phyloP scores from a whole-genome alignment of 2,888 invertebrate species.

The Halictus quadricinctus region DNA sequence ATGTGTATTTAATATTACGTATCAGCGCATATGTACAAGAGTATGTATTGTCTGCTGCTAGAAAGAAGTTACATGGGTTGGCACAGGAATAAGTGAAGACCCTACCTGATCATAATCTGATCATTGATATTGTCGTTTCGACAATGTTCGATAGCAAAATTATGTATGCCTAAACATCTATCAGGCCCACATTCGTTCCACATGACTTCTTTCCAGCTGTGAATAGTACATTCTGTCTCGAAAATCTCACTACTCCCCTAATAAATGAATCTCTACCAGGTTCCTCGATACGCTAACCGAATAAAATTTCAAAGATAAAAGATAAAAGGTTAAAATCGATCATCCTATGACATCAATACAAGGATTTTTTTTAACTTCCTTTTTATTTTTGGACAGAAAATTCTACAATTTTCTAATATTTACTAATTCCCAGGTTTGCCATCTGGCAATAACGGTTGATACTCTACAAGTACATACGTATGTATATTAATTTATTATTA shows the following conservation, averaged over 20 bases:
- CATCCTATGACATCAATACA: background rate
- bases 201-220: background rate
- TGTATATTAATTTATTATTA: background rate
- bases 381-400: background rate
- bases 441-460: background rate
- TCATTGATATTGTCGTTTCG: background rate
- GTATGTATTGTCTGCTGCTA: slow-evolving; percentile 65
- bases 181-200: background rate
- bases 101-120: background rate
- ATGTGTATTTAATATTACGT: slow-evolving; percentile 55
- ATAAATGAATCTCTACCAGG: slow-evolving; percentile 44
- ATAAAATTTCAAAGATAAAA: slow-evolving; percentile 39
- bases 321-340: background rate
- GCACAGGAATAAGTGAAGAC: background rate
- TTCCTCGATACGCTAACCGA: slow-evolving; percentile 50
- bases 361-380: background rate
- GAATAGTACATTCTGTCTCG: slow-evolving; percentile 63
- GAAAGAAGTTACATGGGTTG: background rate
- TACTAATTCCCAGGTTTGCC: background rate
- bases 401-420: background rate
- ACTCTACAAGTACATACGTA: background rate
- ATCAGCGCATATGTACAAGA: slow-evolving; percentile 79
- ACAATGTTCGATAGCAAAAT: background rate
- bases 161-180: background rate
- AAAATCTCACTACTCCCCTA: slow-evolving; percentile 45